A percentile compares a stretch with the other conserved stretches of the same genome.
Evolutionary conservation across 2,888 invertebrate genomes (phyloP).

Genomic region (Gymnocheta viridis): DNA sequence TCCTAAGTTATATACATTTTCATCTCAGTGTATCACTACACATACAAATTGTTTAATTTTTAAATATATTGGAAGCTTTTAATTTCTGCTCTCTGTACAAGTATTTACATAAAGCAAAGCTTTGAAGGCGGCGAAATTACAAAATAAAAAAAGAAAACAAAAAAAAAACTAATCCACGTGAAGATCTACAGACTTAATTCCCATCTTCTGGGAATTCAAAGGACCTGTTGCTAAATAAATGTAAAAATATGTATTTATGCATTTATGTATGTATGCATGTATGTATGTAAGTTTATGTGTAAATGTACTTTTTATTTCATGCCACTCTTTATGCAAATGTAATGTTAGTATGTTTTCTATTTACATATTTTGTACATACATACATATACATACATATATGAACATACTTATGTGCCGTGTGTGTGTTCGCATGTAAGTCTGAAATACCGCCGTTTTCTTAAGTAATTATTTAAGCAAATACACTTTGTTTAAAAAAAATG

Average conservation of each 20-base stretch:
- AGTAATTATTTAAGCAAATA: slow-evolving; percentile 59
- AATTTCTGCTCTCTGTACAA: too few relatives aligned
- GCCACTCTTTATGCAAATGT: not conserved
- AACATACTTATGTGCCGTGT: not conserved
- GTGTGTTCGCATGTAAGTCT: not conserved
- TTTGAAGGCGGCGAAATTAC: not conserved
- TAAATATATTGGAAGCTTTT: too few relatives aligned
- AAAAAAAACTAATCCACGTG: not conserved
- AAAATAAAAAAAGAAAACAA: not conserved
- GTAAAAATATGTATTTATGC: not conserved
- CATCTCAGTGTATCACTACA: too few relatives aligned
- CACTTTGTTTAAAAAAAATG: slow-evolving; percentile 46
- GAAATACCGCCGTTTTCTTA: slow-evolving; percentile 31
- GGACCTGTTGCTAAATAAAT: slow-evolving; percentile 57
- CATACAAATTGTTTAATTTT: too few relatives aligned
- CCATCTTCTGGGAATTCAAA: not conserved
- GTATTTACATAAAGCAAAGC: not conserved
- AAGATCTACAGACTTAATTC: not conserved
- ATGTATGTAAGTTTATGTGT: too few relatives aligned
- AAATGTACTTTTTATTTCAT: not conserved
- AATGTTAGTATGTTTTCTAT: not conserved
- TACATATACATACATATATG: not conserved
- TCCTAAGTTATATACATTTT: too few relatives aligned
- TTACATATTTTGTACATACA: not conserved
- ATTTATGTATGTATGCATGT: not conserved